Conservation (phyloP, 2,797 vertebrate genomes). For the Smutsia gigantea region DNA sequence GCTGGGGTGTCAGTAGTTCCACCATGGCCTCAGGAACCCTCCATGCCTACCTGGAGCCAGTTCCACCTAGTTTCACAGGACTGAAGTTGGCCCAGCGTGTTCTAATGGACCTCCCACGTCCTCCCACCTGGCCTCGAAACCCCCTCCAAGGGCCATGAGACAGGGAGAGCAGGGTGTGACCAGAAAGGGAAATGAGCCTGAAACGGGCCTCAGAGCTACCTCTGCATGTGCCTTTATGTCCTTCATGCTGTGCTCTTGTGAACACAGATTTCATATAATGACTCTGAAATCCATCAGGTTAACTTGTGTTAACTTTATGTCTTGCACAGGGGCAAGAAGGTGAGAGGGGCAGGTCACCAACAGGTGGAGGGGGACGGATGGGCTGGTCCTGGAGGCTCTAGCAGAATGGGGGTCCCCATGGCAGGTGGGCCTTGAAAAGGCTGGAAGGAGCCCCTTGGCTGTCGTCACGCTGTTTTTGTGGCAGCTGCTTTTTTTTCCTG, state of each 20-base stretch:
- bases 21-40: neutral
- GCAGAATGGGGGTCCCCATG: neutral
- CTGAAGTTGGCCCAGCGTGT: neutral
- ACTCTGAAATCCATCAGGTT: neutral
- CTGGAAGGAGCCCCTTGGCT: neutral
- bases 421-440: neutral
- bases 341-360: too few species aligned
- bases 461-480: neutral
- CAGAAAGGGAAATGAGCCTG: neutral
- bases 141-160: neutral
- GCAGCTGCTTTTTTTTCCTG: neutral
- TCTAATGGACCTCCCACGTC: neutral
- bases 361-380: neutral
- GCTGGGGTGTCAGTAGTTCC: neutral
- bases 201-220: neutral
- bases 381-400: neutral
- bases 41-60: fast-evolving
- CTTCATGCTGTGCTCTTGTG: neutral
- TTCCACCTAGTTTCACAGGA: neutral
- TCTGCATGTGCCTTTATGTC: neutral
- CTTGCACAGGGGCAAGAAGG: neutral
- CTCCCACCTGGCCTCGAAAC: neutral
- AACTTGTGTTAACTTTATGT: neutral
- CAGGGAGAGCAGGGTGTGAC: neutral
- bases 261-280: neutral